Base-by-base conservation (phyloP, 2,888 invertebrate genomes). In the Xestia sexstrigata region DNA sequence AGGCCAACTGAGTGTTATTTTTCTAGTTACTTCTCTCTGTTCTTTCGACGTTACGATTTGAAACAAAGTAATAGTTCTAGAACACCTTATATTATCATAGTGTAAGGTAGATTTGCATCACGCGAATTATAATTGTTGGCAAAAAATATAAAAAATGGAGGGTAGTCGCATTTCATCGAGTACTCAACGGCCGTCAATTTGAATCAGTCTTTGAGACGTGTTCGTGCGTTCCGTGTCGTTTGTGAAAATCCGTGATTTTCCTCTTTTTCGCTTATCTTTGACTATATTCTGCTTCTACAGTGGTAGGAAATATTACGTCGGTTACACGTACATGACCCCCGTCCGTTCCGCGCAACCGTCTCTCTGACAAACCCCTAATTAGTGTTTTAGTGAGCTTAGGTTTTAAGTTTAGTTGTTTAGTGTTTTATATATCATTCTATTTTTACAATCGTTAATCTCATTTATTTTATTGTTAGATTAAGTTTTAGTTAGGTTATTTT, bases 181-280 rank as follows among this genome's bases (percentile, higher is more conserved):
- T 58, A 45, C 69, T 42, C 70, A 85, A 82, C 88, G 78, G 78
- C 62, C 81, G 68, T 52, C 79, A 76, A 42, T 68, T 79, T 68
- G 65, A 68, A 71, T 80, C 91, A 95, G 95, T 95, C 94, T 94
- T 91, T 92, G 93, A 93, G 94, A 92, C 93, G 92, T 89, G 89
- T 87, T 86, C 90, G 93, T 92, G 88, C 91, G 92, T 87, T 85
- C 86, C 90, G 92, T 90, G 89, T 89, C 85, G 81, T 78, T 78
- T 82, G 84, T 85, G 88, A 87, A 90, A 90, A 89, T 83, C 82
- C 81, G 79, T 81, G 67, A 74, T 84, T 89, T 91, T 86, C 84
- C 72, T 74, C 86, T 82, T 78, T 81, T 73, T 75, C 78, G 85
- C 82, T 88, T 85, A 88, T 85, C 69, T 68, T 76, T 70, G 78